These are phyloP conservation scores for Tetranychus urticae DNA, from an alignment of 1,140 invertebrate species.

Conservation along the genomic window DNA sequence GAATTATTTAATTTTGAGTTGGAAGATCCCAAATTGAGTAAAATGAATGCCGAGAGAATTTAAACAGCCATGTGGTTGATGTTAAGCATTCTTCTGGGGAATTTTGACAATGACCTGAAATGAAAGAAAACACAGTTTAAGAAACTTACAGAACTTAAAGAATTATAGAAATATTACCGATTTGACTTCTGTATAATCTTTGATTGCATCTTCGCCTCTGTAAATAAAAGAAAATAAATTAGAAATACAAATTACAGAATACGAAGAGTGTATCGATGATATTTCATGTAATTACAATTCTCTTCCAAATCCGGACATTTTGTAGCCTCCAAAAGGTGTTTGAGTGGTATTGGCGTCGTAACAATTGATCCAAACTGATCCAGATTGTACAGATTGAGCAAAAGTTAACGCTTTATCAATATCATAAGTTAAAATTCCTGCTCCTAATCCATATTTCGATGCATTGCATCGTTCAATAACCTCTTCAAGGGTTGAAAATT, in stretches of 20 bases:
- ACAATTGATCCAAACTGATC: conserved; percentile 71
- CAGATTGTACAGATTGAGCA: conserved; percentile 51
- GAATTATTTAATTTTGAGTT: too few relatives aligned
- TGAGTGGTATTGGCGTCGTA: conserved; percentile 39
- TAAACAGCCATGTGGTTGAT: too few relatives aligned
- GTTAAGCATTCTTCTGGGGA: not conserved
- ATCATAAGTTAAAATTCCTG: conserved; percentile 53
- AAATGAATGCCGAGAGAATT: too few relatives aligned
- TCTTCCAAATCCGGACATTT: conserved; percentile 24
- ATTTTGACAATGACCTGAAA: not conserved
- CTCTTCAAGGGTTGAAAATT: conserved; percentile 69
- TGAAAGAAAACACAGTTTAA: too few relatives aligned
- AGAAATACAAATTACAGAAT: not conserved
- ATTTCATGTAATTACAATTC: conserved; percentile 29
- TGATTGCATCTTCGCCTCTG: conserved; percentile 49
- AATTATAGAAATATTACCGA: not conserved
- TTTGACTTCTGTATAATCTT: conserved; percentile 61
- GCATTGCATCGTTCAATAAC: conserved; percentile 68
- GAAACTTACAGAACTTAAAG: too few relatives aligned
- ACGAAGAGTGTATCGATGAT: conserved; percentile 35
- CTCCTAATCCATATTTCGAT: conserved; percentile 71
- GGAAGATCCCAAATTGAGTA: too few relatives aligned
- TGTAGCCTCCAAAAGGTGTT: conserved; percentile 65
- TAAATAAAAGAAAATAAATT: not conserved
- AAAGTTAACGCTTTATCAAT: conserved; percentile 29